Evolutionary conservation across 2,888 invertebrate species (phyloP).

Genomic region (Clanis bilineata): DNA sequence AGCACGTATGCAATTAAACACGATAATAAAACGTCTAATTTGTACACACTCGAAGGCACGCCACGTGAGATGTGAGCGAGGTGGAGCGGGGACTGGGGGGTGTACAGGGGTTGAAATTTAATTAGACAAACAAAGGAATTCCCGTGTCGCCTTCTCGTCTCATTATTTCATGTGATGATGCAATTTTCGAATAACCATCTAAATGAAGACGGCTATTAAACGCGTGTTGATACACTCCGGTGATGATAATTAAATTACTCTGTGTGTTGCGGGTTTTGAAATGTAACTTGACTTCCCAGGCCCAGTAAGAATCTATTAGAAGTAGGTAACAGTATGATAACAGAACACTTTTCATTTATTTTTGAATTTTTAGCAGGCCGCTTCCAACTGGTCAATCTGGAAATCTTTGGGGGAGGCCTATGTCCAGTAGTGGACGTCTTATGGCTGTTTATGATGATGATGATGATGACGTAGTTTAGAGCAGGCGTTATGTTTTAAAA

Average conservation of each 20-base stretch:
- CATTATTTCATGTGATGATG: constrained; percentile 12
- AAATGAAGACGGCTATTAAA: background rate
- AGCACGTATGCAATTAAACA: constrained; percentile 13
- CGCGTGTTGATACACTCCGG: background rate
- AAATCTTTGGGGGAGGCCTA: too few species aligned
- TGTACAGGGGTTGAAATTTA: background rate
- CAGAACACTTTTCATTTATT: too few species aligned
- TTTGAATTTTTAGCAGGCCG: too few species aligned
- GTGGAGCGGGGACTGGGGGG: background rate
- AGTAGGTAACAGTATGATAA: too few species aligned
- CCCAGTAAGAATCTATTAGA: too few species aligned
- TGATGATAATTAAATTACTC: background rate
- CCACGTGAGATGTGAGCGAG: background rate
- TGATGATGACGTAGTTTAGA: too few species aligned
- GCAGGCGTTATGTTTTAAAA: too few species aligned
- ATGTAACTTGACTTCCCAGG: too few species aligned
- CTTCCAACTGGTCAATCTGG: too few species aligned
- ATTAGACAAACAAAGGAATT: constrained; percentile 15
- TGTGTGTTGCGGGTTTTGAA: background rate
- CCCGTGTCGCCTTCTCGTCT: constrained; percentile 11
- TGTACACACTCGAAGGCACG: constrained; percentile 2
- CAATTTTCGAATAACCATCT: constrained; percentile 11
- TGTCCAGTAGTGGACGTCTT: too few species aligned
- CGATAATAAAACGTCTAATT: constrained; percentile 10
- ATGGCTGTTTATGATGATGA: too few species aligned